Percentiles rank a stretch among this genome's conserved stretches.
Conservation (phyloP, 2,888 invertebrate species). For the Malacosoma neustria region DNA sequence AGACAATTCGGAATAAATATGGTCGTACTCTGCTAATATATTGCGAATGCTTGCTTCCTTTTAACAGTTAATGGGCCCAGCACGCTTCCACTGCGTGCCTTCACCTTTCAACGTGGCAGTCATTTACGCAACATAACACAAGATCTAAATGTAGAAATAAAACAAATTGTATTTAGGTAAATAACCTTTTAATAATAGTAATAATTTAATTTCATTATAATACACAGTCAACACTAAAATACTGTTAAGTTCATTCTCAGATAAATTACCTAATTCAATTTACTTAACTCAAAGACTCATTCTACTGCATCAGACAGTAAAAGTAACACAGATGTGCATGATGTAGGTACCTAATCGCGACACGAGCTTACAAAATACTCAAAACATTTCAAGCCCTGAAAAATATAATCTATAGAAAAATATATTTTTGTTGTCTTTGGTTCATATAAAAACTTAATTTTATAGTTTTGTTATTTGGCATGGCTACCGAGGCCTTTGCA, state of each 20-base stretch:
- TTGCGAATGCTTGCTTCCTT: too few species aligned
- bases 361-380: slow-evolving; percentile 14
- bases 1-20: too few species aligned
- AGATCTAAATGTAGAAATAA: slow-evolving; percentile 25
- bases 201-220: slow-evolving; percentile 69
- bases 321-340: slow-evolving; percentile 29
- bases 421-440: too few species aligned
- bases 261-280: not conserved
- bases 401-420: too few species aligned
- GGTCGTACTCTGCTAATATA: too few species aligned
- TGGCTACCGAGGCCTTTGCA: too few species aligned
- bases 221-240: slow-evolving; percentile 71
- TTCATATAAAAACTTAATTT: too few species aligned
- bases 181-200: slow-evolving; percentile 61
- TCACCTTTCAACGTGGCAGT: too few species aligned
- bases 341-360: slow-evolving; percentile 16
- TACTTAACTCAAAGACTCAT: slow-evolving; percentile 36
- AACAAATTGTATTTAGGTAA: slow-evolving; percentile 35
- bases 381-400: not conserved
- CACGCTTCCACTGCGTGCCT: too few species aligned
- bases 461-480: too few species aligned
- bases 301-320: slow-evolving; percentile 61
- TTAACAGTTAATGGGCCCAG: too few species aligned
- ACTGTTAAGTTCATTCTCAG: slow-evolving; percentile 49
- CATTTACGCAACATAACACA: too few species aligned